Base-by-base conservation (phyloP, 2,888 invertebrate genomes). In the Melitaea athalia region DNA sequence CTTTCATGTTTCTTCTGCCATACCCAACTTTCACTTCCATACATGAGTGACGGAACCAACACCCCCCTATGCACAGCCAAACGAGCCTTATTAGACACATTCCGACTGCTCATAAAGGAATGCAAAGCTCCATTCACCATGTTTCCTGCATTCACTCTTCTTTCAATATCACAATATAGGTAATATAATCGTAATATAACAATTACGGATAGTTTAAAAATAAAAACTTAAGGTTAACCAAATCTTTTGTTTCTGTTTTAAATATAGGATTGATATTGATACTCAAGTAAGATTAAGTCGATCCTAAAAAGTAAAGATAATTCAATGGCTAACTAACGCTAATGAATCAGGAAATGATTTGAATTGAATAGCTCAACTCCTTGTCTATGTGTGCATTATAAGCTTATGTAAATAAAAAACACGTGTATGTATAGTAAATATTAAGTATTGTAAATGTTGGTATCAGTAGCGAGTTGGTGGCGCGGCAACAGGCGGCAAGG, bases 401-500 rank as follows among this genome's bases (percentile, higher is more conserved):
- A 57, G 50, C 55, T 31, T 63, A 64, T 60, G 64, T 63, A 63
- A 62, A 42, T 45, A 59, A 53, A n/a, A 71, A 59, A 45, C 59
- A 43, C 57, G 59, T 24, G 55, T 63, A 63, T 38, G 59, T 63
- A 63, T 61, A 64, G 62, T 64, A 57, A 68, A 63, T 70, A 55
- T 67, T 52, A 52, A 64, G 45, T 52, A 64, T 68, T 61, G 64
- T 68, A 63, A 62, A 64, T 73, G 63, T 69, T 65, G 60, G 67
- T 72, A 67, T 65, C 70, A 71, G 70, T 70, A 68, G 68, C 70
- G 70, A 73, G 80, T 74, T 74, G 75, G 69, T 78, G 74, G 71
- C 75, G 76, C 76, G 79, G 76, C 85, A 88, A 85, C 85, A 79
- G 78, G 81, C 85, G 70, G 79, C 89, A 89, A 92, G 89, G 91